Percentiles rank a stretch among this genome's conserved stretches.
phyloP scores from a whole-genome alignment of 2,113 vertebrate species.

The Progne subis region DNA sequence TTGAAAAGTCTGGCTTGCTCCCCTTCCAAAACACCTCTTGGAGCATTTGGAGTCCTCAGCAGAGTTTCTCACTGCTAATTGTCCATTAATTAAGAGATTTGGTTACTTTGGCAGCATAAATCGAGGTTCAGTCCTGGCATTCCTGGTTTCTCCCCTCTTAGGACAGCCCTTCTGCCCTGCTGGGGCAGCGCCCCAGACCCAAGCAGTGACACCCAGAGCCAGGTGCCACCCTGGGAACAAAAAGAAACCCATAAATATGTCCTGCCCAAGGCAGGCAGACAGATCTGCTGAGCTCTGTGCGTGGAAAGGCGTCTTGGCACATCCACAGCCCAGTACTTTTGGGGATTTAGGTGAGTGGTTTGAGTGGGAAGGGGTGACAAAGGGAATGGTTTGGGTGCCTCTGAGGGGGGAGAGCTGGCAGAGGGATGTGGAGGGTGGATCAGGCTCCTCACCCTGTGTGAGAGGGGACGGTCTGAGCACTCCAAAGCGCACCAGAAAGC shows the following conservation, averaged over 20 bases:
- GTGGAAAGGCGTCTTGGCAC: fast-evolving
- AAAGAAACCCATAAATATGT: fast-evolving
- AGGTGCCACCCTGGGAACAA: background rate
- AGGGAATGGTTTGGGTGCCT: background rate
- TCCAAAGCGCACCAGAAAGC: background rate
- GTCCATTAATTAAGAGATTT: background rate
- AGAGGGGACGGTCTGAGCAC: fast-evolving
- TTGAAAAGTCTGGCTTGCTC: background rate
- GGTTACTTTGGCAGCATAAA: background rate
- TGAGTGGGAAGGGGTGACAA: fast-evolving
- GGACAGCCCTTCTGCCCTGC: background rate
- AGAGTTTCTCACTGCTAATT: background rate
- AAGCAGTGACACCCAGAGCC: fast-evolving
- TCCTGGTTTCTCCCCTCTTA: background rate
- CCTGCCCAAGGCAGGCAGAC: background rate
- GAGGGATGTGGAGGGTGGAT: background rate
- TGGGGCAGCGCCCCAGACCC: background rate
- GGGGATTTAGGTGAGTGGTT: background rate
- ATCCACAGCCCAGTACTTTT: fast-evolving
- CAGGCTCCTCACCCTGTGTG: background rate
- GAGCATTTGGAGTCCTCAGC: background rate
- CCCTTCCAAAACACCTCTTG: background rate
- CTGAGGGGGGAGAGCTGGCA: background rate
- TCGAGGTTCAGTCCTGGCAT: background rate
- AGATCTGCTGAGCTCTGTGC: fast-evolving